A percentile compares a stretch with the other conserved stretches of the same genome.
These are phyloP conservation scores for Bubo scandiacus DNA, from an alignment of 2,113 vertebrate genomes.

Conservation along the genomic window DNA sequence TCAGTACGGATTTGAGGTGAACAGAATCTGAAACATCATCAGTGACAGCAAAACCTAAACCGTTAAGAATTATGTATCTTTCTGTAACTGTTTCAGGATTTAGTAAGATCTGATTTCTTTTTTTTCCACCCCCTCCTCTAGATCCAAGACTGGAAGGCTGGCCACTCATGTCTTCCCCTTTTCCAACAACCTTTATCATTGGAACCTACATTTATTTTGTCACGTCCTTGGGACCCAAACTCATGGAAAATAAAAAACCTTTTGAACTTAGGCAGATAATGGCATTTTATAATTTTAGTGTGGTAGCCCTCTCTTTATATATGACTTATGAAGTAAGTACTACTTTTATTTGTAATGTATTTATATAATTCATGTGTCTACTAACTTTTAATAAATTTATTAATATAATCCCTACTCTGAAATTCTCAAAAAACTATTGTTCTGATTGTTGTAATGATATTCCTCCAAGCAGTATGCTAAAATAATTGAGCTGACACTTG, in stretches of 20 bases:
- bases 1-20: background rate
- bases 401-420: background rate
- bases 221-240: slow-evolving; percentile 85
- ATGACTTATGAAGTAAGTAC: slow-evolving; percentile 92
- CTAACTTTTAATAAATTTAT: background rate
- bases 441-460: background rate
- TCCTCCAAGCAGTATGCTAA: background rate
- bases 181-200: slow-evolving; percentile 88
- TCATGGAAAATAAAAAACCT: slow-evolving; percentile 96
- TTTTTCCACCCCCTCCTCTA: slow-evolving; percentile 4
- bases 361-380: background rate
- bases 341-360: background rate
- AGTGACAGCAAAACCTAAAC: background rate
- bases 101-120: background rate
- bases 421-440: background rate
- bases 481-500: background rate
- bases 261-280: slow-evolving; percentile 89
- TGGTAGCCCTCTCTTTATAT: slow-evolving; percentile 91
- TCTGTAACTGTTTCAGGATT: background rate
- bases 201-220: slow-evolving; percentile 90
- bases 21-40: background rate
- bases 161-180: slow-evolving; percentile 91
- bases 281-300: slow-evolving; percentile 86
- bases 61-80: background rate
- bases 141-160: slow-evolving; percentile 87